These are phyloP conservation scores for Acrobeloides nanus DNA, from an alignment of 2,888 invertebrate species.

Conservation along the genomic window DNA sequence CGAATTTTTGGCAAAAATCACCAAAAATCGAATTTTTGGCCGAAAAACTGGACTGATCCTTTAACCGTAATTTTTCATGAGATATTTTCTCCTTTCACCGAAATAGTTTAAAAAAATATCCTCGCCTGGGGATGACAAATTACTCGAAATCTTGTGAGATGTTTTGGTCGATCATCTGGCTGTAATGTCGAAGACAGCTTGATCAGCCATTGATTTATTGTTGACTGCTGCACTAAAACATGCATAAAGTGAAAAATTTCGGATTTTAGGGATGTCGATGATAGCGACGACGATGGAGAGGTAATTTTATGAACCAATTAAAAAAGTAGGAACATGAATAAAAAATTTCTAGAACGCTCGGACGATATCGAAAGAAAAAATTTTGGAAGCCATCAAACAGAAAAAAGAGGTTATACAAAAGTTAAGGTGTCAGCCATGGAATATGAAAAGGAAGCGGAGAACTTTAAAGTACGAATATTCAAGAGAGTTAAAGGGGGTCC, in stretches of 20 bases:
- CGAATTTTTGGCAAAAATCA: too few relatives aligned
- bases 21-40: too few relatives aligned
- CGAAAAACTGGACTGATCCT: too few relatives aligned
- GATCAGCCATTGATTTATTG: too few relatives aligned
- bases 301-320: conserved; percentile 1
- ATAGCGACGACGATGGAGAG: conserved; percentile 39
- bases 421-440: conserved; percentile 54
- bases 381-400: conserved; percentile 52
- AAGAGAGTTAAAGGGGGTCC: too few relatives aligned
- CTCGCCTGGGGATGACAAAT: too few relatives aligned
- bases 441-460: conserved; percentile 53
- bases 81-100: too few relatives aligned
- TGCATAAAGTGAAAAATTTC: background rate
- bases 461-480: conserved; percentile 46
- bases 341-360: conserved; percentile 1
- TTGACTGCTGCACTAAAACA: background rate
- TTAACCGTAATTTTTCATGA: too few relatives aligned
- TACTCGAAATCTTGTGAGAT: too few relatives aligned
- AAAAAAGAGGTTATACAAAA: conserved; percentile 56
- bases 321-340: background rate
- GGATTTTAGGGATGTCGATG: conserved; percentile 30
- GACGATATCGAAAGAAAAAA: conserved; percentile 32
- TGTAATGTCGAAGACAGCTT: background rate
- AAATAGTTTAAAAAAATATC: too few relatives aligned
- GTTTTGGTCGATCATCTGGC: background rate